Evolutionary conservation across 2,113 vertebrate genomes (phyloP).

Genomic region (Crotalus helleri): DNA sequence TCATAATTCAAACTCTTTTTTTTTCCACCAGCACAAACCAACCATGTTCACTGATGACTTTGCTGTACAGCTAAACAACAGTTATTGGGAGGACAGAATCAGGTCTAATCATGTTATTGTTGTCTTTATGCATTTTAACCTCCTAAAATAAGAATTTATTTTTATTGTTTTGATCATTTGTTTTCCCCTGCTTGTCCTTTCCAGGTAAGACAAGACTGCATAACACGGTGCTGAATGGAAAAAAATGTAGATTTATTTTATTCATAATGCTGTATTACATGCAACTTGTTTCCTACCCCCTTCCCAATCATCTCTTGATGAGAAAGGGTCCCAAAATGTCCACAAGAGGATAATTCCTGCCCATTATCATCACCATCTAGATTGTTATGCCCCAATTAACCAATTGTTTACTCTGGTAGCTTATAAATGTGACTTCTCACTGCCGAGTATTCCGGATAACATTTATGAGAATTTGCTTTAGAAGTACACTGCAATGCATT

Average conservation of each 20-base stretch:
- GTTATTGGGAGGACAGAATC: conserved; percentile 25
- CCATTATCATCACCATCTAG: neutral
- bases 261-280: conserved; percentile 25
- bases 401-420: neutral
- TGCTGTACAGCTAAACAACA: conserved; percentile 45
- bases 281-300: neutral
- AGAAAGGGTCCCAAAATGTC: neutral
- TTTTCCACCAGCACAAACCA: conserved; percentile 31
- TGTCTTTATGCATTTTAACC: neutral
- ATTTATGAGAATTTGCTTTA: neutral
- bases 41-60: conserved; percentile 36
- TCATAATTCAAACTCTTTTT: conserved; percentile 26
- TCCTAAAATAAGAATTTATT: neutral
- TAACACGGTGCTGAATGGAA: neutral
- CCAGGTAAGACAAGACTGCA: neutral
- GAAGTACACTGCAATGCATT: neutral
- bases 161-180: neutral
- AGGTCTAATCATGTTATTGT: neutral
- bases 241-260: neutral
- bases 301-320: neutral
- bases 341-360: neutral
- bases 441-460: neutral
- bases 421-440: neutral
- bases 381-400: neutral
- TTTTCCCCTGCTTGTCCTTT: neutral